Percentiles rank a stretch among this genome's conserved stretches.
Conservation (phyloP, 2,113 vertebrate species). For the Copsychus sechellarum region DNA sequence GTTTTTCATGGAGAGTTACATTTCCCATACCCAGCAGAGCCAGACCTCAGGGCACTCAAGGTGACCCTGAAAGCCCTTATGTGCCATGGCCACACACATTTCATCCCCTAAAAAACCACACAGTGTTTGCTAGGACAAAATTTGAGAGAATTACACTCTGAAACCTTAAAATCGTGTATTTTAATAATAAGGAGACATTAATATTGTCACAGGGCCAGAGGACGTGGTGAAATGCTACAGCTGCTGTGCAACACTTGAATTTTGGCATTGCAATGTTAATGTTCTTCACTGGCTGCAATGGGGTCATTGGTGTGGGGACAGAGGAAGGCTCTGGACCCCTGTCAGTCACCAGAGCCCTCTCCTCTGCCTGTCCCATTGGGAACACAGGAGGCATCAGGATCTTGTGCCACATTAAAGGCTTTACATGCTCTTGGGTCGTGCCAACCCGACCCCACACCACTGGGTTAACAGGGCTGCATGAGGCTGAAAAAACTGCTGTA, state of each 20-base stretch:
- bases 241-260: neutral
- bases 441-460: neutral
- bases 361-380: neutral
- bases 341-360: neutral
- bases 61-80: neutral
- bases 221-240: neutral
- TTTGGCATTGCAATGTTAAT: rapidly evolving
- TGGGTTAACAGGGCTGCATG: neutral
- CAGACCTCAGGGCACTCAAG: neutral
- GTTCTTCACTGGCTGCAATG: neutral
- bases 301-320: neutral
- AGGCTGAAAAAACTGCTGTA: neutral
- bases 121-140: neutral
- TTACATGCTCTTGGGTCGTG: neutral
- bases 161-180: neutral
- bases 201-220: neutral
- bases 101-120: neutral
- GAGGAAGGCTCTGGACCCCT: neutral
- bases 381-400: neutral
- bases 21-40: neutral
- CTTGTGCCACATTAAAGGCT: neutral
- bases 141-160: neutral
- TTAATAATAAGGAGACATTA: neutral
- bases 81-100: rapidly evolving
- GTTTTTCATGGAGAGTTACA: neutral